Evolutionary conservation across 2,113 vertebrate species (phyloP).

Genomic region (Grammatotria lemairii): DNA sequence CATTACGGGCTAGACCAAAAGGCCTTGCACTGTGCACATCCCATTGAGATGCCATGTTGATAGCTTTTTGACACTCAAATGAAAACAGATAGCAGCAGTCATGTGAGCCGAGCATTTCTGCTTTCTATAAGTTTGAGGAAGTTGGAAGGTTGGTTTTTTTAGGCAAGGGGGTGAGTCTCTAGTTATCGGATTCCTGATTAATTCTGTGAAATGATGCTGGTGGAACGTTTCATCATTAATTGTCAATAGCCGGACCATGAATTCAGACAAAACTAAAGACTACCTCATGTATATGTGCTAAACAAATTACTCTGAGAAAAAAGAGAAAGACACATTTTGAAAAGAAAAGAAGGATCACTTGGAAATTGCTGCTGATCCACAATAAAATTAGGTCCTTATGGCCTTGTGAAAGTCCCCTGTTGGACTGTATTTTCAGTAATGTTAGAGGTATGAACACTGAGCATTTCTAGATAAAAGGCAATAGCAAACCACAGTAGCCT

Average conservation of each 20-base stretch:
- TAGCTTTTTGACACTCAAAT: constrained; percentile 9
- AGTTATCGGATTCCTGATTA: not conserved
- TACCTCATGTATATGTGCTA: not conserved
- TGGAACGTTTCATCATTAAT: not conserved
- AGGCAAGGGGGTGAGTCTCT: not conserved
- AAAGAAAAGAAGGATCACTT: not conserved
- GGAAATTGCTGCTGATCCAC: not conserved
- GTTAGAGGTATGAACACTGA: not conserved
- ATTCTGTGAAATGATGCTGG: not conserved
- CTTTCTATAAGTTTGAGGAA: not conserved
- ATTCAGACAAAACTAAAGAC: not conserved
- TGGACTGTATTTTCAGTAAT: not conserved
- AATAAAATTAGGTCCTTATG: not conserved
- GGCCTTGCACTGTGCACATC: constrained; percentile 36
- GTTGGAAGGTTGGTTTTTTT: not conserved
- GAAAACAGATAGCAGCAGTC: not conserved
- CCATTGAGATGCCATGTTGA: constrained; percentile 31
- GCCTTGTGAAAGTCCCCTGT: not conserved
- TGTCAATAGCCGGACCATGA: not conserved
- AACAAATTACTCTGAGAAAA: not conserved
- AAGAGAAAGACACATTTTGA: not conserved
- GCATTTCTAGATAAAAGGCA: not conserved
- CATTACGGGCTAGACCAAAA: constrained; percentile 54
- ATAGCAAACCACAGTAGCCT: not conserved
- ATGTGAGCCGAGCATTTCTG: not conserved